Evolutionary conservation across 2,888 invertebrate species (phyloP), one percentile per base, ranked within the genome.

Genomic region (Boloria euphrosyne): DNA sequence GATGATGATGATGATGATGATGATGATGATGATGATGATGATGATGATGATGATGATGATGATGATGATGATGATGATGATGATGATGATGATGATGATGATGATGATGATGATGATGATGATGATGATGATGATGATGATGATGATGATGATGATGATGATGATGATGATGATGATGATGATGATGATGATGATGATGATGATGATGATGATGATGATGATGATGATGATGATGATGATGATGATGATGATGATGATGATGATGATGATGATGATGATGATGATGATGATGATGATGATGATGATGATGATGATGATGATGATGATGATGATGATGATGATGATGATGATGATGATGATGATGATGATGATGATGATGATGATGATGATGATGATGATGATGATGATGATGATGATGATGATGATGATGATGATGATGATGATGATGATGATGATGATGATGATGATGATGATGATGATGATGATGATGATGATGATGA

Each of bases 1-100:
- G 74, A 87, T 22, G 98, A 98, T 76, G 96, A 97, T 49, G 95
- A 95, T 68, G 92, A 92, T 69, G 74, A 87, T 22, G 98, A 98
- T 76, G 96, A 97, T 49, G 95, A 95, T 68, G 92, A 92, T 69
- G 74, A 87, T 22, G 98, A 98, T 76, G 96, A 97, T 49, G 95
- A 95, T 68, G 92, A 92, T 69, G 74, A 87, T 22, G 98, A 98
- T 76, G 96, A 97, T 49, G 95, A 95, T 68, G 92, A 92, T 69
- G 74, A 87, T 22, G 98, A 98, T 76, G 96, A 97, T 49, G 95
- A 95, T 68, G 92, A 92, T 69, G 74, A 87, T 22, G 98, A 98
- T 76, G 96, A 97, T 49, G 95, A 95, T 68, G 92, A 92, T 69
- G 74, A 87, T 22, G 98, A 98, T 76, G 96, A 97, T 49, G 95